Conservation (phyloP, 1,140 invertebrate species). For the Matsumurasca onukii region DNA sequence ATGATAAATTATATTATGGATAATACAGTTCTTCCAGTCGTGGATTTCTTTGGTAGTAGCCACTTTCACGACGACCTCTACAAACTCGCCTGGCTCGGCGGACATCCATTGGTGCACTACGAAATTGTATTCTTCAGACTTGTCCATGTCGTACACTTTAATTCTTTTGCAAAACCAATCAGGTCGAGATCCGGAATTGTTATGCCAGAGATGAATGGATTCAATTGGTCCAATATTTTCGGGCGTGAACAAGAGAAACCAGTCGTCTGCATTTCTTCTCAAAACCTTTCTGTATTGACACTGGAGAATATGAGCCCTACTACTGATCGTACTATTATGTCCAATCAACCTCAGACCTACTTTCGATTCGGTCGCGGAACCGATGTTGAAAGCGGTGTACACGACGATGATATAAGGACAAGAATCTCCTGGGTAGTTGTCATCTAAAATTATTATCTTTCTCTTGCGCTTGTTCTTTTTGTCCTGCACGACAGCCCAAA, state of each 20-base stretch:
- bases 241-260: constrained; percentile 37
- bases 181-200: constrained; percentile 33
- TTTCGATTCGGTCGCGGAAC: constrained; percentile 36
- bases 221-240: constrained; percentile 32
- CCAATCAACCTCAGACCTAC: constrained; percentile 36
- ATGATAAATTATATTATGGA: constrained; percentile 9
- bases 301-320: constrained; percentile 35
- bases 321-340: constrained; percentile 24
- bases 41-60: not conserved
- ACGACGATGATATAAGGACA: constrained; percentile 35
- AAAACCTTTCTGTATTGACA: constrained; percentile 20
- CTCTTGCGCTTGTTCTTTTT: constrained; percentile 21
- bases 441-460: constrained; percentile 32
- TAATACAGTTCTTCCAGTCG: not conserved
- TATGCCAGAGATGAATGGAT: constrained; percentile 36
- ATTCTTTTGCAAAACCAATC: constrained; percentile 33
- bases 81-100: not conserved
- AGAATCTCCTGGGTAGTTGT: constrained; percentile 34
- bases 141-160: not conserved
- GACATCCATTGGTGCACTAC: constrained; percentile 3
- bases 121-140: not conserved
- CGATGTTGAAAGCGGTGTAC: constrained; percentile 29
- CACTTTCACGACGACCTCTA: not conserved
- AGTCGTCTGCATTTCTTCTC: constrained; percentile 35
- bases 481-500: constrained; percentile 28